These are phyloP conservation scores for Drosophila mojavensis DNA, from an alignment of 1,140 invertebrate genomes.

Conservation along the genomic window DNA sequence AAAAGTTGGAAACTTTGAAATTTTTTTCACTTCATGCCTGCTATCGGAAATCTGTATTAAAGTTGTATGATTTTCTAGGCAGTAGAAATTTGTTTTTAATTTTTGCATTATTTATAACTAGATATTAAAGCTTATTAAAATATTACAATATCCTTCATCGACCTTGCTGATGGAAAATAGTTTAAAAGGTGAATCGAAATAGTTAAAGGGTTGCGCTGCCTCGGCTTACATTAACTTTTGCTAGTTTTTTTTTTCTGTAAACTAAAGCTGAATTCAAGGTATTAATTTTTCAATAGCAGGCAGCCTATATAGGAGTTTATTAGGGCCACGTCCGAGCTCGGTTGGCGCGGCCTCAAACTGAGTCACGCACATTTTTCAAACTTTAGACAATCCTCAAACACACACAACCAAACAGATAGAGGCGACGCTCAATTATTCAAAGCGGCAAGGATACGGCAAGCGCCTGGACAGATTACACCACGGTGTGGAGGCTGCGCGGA, in stretches of 20 bases:
- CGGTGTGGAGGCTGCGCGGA: neutral
- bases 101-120: neutral
- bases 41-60: too few species aligned
- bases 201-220: neutral
- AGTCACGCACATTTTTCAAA: slow-evolving; percentile 75
- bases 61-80: neutral
- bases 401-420: slow-evolving; percentile 33
- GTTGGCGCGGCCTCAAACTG: slow-evolving; percentile 41
- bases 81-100: neutral
- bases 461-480: slow-evolving; percentile 21
- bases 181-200: neutral
- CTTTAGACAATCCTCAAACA: slow-evolving; percentile 65
- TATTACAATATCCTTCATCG: neutral
- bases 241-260: neutral
- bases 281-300: neutral
- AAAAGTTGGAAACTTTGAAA: too few species aligned
- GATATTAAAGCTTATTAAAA: neutral
- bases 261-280: neutral
- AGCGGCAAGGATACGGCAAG: slow-evolving; percentile 38
- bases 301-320: neutral
- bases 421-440: slow-evolving; percentile 73
- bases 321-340: slow-evolving; percentile 11
- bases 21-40: too few species aligned
- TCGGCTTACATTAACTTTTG: neutral
- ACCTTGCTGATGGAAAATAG: neutral